phyloP scores from a whole-genome alignment of 2,797 vertebrate genomes.

The Epinephelus coioides region DNA sequence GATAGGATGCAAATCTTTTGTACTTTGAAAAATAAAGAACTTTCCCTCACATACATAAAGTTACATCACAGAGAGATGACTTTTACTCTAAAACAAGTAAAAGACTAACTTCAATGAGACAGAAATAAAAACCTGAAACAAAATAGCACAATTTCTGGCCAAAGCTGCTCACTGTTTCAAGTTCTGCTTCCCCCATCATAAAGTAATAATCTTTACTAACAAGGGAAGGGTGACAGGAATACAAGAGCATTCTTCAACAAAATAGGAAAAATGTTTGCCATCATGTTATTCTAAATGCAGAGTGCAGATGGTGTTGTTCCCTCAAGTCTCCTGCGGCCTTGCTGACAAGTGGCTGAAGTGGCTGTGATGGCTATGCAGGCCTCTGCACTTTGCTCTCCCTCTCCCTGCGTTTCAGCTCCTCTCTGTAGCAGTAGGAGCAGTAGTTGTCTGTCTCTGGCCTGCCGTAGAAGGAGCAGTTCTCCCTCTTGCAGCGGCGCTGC shows the following conservation, averaged over 20 bases:
- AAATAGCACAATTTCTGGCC: conserved; percentile 85
- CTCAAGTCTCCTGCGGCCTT: conserved; percentile 68
- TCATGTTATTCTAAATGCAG: conserved; percentile 76
- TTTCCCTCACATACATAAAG: conserved; percentile 80
- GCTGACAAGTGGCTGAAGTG: conserved; percentile 67
- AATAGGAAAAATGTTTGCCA: conserved; percentile 79
- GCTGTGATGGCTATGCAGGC: conserved; percentile 88
- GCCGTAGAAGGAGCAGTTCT: conserved; percentile 98
- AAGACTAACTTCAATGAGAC: conserved; percentile 83
- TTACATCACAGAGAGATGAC: conserved; percentile 81
- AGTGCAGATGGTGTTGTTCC: conserved; percentile 77
- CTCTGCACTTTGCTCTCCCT: conserved; percentile 92
- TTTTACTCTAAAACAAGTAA: conserved; percentile 92
- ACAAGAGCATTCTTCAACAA: conserved; percentile 83
- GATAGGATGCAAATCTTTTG: conserved; percentile 75
- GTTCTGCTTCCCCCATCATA: conserved; percentile 82
- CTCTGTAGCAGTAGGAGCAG: conserved; percentile 99
- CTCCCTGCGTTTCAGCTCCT: conserved; percentile 96
- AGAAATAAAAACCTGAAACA: conserved; percentile 51
- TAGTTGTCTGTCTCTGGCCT: conserved; percentile 96
- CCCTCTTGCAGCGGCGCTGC: conserved; percentile 96
- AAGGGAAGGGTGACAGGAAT: conserved; percentile 79
- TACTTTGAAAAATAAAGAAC: conserved; percentile 80
- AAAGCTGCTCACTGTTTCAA: conserved; percentile 89
- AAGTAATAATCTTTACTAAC: conserved; percentile 78